Conservation (phyloP, 2,113 vertebrate genomes). For the Nematolebias whitei region DNA sequence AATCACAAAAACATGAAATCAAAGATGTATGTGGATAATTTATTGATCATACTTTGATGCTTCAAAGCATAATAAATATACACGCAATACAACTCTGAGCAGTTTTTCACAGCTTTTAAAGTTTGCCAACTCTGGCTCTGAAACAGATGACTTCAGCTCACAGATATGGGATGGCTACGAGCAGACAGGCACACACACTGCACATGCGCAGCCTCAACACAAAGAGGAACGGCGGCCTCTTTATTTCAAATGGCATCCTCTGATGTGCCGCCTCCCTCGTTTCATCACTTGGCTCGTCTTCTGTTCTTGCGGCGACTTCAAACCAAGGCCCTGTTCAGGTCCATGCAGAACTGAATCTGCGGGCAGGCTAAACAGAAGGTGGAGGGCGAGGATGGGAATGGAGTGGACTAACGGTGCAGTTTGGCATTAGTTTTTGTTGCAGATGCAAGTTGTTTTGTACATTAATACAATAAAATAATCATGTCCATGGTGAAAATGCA, state of each 20-base stretch:
- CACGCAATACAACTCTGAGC: slow-evolving; percentile 10
- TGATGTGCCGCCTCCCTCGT: slow-evolving; percentile 54
- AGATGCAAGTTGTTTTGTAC: not conserved
- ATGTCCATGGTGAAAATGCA: too few species aligned
- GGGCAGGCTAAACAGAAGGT: slow-evolving; percentile 16
- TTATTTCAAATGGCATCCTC: slow-evolving; percentile 39
- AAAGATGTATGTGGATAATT: slow-evolving; percentile 19
- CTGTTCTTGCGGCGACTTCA: slow-evolving; percentile 49
- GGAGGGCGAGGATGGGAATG: not conserved
- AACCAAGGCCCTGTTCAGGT: slow-evolving; percentile 55
- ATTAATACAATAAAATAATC: not conserved
- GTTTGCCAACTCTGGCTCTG: slow-evolving; percentile 17
- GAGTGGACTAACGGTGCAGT: slow-evolving; percentile 19
- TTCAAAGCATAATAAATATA: slow-evolving; percentile 21
- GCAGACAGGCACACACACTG: slow-evolving; percentile 32
- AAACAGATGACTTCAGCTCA: slow-evolving; percentile 35
- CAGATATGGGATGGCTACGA: slow-evolving; percentile 28
- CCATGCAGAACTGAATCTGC: slow-evolving; percentile 39
- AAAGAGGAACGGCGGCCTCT: slow-evolving; percentile 46
- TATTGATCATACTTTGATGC: slow-evolving; percentile 33
- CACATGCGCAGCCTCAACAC: slow-evolving; percentile 41
- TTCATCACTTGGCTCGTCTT: slow-evolving; percentile 55
- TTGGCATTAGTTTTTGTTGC: slow-evolving; percentile 5
- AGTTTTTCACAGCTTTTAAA: slow-evolving; percentile 25
- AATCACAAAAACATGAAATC: not conserved